phyloP scores from a whole-genome alignment of 2,888 invertebrate genomes.

The Eudemis profundana region DNA sequence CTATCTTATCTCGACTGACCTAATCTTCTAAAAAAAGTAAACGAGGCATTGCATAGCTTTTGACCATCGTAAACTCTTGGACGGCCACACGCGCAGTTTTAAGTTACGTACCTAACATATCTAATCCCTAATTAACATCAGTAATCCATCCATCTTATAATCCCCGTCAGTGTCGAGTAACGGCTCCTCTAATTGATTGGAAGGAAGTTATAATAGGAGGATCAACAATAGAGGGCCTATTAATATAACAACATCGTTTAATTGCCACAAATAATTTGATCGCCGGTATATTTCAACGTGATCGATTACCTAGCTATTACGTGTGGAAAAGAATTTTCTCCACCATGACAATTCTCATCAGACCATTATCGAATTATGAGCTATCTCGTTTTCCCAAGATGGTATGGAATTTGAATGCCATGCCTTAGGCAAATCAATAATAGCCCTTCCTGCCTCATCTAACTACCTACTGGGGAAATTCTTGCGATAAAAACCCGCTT shows the following conservation, averaged over 20 bases:
- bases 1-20: no score
- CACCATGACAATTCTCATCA: constrained; percentile 19
- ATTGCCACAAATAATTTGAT: background rate
- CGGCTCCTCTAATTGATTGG: constrained; percentile 3
- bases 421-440: constrained; percentile 37
- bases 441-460: constrained; percentile 20
- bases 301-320: background rate
- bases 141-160: background rate
- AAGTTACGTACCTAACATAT: background rate
- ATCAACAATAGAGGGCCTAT: background rate
- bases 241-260: background rate
- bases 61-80: background rate
- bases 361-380: constrained; percentile 31
- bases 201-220: background rate
- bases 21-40: no score
- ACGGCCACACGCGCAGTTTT: background rate
- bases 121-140: background rate
- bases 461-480: constrained; percentile 20
- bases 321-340: constrained; percentile 11
- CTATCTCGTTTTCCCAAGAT: constrained; percentile 30
- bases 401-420: constrained; percentile 38
- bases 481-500: constrained; percentile 33
- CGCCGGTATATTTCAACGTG: constrained; percentile 3
- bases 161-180: background rate
- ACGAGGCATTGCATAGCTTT: no score